These are phyloP conservation scores for Acanthurus lineatus DNA, from an alignment of 2,797 vertebrate species.

Conservation along the genomic window DNA sequence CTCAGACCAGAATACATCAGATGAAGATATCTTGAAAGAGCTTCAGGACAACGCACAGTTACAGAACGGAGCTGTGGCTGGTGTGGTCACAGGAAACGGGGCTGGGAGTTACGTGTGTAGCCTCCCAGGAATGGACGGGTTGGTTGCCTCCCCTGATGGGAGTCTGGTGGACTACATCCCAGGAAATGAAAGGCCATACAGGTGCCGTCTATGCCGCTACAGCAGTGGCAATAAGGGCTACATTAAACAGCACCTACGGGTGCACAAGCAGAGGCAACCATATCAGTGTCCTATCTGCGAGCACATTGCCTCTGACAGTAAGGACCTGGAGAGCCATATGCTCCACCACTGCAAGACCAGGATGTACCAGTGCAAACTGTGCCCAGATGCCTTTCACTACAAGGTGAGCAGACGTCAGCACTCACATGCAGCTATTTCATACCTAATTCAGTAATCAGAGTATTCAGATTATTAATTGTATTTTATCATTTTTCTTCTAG, in stretches of 20 bases:
- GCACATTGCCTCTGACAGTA: conserved; percentile 92
- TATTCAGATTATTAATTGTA: neutral
- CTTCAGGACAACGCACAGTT: conserved; percentile 94
- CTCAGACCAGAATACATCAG: conserved; percentile 95
- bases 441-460: neutral
- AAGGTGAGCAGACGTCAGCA: conserved; percentile 86
- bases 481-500: neutral
- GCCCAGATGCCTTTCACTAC: conserved; percentile 92
- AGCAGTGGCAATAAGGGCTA: conserved; percentile 96
- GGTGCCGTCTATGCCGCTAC: conserved; percentile 94
- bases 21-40: conserved; percentile 97
- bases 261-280: conserved; percentile 94
- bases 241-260: conserved; percentile 96
- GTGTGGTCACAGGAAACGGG: conserved; percentile 33
- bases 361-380: conserved; percentile 94
- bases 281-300: conserved; percentile 99
- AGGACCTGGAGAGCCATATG: conserved; percentile 95
- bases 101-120: conserved; percentile 38
- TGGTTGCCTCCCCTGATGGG: conserved; percentile 70
- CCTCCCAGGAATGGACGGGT: conserved; percentile 41
- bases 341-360: conserved; percentile 96
- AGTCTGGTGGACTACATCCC: conserved; percentile 92
- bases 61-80: conserved; percentile 73
- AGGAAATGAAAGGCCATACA: conserved; percentile 90
- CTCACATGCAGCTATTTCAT: neutral